Conservation (phyloP, 1,140 invertebrate genomes). For the Delia radicum region DNA sequence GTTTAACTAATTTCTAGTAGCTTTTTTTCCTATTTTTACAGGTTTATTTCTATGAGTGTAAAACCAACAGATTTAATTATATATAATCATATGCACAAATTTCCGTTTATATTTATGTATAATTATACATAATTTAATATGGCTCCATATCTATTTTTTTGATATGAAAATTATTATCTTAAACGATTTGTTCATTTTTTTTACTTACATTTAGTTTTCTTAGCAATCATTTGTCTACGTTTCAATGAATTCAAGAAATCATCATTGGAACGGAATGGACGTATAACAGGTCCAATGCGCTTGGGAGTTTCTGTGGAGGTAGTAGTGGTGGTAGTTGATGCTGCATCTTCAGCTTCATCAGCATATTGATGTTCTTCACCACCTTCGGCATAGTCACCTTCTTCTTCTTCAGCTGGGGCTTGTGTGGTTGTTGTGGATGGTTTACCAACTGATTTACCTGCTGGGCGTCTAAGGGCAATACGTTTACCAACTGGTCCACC, state of each 20-base stretch:
- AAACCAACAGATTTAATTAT: no score
- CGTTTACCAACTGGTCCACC: conserved; percentile 35
- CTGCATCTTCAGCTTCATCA: conserved; percentile 54
- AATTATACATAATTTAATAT: background rate
- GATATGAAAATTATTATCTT: no score
- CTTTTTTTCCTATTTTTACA: no score
- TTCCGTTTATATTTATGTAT: background rate
- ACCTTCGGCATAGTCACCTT: conserved; percentile 57
- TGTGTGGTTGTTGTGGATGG: conserved; percentile 47
- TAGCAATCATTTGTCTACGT: conserved; percentile 59
- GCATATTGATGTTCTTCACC: conserved; percentile 54
- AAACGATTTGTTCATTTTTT: conserved; percentile 28
- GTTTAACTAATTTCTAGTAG: no score
- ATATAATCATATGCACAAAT: no score
- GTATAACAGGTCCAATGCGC: conserved; percentile 64
- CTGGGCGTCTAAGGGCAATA: conserved; percentile 44
- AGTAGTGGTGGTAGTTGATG: conserved; percentile 61
- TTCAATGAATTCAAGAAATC: conserved; percentile 71
- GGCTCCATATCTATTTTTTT: no score
- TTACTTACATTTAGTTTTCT: conserved; percentile 58
- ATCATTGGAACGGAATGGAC: conserved; percentile 71
- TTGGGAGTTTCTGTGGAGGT: conserved; percentile 69
- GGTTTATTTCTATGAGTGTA: no score
- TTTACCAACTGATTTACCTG: conserved; percentile 43
- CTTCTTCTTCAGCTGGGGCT: conserved; percentile 42